These are phyloP conservation scores for Galleria mellonella DNA, from an alignment of 1,140 invertebrate genomes.

Conservation along the genomic window DNA sequence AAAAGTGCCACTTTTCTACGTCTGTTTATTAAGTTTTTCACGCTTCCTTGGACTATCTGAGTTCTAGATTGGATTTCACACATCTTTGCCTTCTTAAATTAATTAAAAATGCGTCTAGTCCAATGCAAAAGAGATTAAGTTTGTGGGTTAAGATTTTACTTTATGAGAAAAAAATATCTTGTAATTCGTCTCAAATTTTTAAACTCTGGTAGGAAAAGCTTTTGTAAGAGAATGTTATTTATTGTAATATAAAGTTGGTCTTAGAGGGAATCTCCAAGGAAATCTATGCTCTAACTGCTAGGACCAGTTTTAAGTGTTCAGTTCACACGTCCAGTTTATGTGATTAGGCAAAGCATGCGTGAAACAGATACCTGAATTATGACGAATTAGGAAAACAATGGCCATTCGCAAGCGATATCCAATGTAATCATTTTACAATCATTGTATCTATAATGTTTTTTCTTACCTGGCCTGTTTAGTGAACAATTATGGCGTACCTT, in stretches of 20 bases:
- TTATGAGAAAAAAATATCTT: constrained; percentile 27
- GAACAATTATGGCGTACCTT: too few relatives aligned
- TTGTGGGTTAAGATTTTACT: constrained; percentile 56
- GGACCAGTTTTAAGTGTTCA: constrained; percentile 70
- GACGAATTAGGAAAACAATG: constrained; percentile 22
- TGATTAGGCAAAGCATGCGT: constrained; percentile 69
- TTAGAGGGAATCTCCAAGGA: constrained; percentile 22
- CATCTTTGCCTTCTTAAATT: constrained; percentile 71
- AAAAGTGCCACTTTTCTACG: too few relatives aligned
- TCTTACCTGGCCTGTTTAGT: too few relatives aligned
- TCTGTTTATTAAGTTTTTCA: constrained; percentile 14
- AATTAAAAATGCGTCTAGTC: constrained; percentile 68
- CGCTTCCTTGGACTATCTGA: constrained; percentile 29
- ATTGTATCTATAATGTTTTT: constrained; percentile 1
- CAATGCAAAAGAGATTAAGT: constrained; percentile 71
- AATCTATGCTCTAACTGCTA: constrained; percentile 35
- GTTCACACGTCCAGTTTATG: constrained; percentile 67
- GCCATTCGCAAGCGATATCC: neutral
- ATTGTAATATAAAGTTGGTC: constrained; percentile 35
- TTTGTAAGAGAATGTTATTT: constrained; percentile 38
- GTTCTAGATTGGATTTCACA: constrained; percentile 59
- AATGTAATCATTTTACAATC: neutral
- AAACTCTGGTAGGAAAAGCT: constrained; percentile 34
- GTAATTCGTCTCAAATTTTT: constrained; percentile 33
- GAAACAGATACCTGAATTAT: constrained; percentile 53